phyloP scores from a whole-genome alignment of 2,888 invertebrate genomes.

The Andrena marginata region DNA sequence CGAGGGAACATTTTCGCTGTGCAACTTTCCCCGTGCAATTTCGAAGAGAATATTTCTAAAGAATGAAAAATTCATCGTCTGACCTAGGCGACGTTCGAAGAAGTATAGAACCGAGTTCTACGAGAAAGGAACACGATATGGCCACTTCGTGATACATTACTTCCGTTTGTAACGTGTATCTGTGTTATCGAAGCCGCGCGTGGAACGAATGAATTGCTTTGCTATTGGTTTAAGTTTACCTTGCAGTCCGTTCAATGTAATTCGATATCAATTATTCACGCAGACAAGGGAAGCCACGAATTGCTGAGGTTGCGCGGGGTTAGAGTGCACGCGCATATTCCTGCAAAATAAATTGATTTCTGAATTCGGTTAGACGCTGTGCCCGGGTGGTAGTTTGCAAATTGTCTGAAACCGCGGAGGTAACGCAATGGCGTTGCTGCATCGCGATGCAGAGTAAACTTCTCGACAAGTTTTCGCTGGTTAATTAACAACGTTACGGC shows the following conservation, averaged over 20 bases:
- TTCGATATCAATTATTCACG: slow-evolving; percentile 24
- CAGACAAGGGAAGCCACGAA: neutral
- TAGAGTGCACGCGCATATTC: neutral
- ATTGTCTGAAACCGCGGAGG: neutral
- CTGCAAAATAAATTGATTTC: slow-evolving; percentile 22
- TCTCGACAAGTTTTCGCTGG: neutral
- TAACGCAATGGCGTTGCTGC: neutral
- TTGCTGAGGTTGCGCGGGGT: neutral
- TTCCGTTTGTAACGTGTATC: neutral
- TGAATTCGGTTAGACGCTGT: slow-evolving; percentile 18
- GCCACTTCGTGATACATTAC: too few relatives aligned
- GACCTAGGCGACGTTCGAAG: too few relatives aligned
- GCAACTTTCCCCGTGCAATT: neutral
- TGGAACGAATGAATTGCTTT: neutral
- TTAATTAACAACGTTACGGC: neutral
- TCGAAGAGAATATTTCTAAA: neutral
- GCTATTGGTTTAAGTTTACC: slow-evolving; percentile 10
- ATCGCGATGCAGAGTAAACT: neutral
- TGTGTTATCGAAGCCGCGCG: neutral
- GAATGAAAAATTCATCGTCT: too few relatives aligned
- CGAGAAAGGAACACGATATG: too few relatives aligned
- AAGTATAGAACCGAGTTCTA: too few relatives aligned
- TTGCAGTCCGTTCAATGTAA: slow-evolving; percentile 14
- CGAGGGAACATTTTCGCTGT: neutral
- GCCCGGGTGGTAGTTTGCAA: neutral